Evolutionary conservation across 2,888 invertebrate species (phyloP).

Genomic region (Hylaea fasciaria): DNA sequence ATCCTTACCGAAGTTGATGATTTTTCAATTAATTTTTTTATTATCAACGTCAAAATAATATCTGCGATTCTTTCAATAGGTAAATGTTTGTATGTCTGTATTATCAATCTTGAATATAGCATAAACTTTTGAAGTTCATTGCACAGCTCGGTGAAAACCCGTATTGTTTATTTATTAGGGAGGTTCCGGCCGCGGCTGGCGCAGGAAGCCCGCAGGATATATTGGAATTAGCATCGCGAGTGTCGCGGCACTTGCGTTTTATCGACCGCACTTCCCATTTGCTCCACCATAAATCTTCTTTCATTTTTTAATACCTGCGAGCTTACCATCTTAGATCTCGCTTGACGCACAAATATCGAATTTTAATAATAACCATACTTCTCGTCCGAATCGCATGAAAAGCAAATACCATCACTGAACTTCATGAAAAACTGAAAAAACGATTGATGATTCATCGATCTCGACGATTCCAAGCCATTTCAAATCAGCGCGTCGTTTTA

Average conservation of each 20-base stretch:
- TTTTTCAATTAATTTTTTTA: neutral
- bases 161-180: conserved; percentile 67
- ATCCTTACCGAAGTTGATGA: neutral
- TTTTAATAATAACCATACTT: no score
- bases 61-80: no score
- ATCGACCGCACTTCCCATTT: conserved; percentile 70
- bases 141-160: conserved; percentile 40
- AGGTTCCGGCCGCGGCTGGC: conserved; percentile 65
- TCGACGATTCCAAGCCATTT: conserved; percentile 43
- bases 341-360: conserved; percentile 45
- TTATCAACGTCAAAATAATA: no score
- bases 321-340: conserved; percentile 40
- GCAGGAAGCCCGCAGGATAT: conserved; percentile 74
- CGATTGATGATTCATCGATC: conserved; percentile 45
- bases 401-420: neutral
- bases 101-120: no score
- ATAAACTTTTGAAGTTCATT: conserved; percentile 41
- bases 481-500: conserved; percentile 60
- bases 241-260: conserved; percentile 65
- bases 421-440: conserved; percentile 5
- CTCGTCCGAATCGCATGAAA: no score
- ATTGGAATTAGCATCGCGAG: conserved; percentile 76
- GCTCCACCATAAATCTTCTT: conserved; percentile 41
- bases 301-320: neutral
- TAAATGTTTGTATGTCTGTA: no score